phyloP scores from a whole-genome alignment of 2,888 invertebrate genomes.

The Netelia melanura region DNA sequence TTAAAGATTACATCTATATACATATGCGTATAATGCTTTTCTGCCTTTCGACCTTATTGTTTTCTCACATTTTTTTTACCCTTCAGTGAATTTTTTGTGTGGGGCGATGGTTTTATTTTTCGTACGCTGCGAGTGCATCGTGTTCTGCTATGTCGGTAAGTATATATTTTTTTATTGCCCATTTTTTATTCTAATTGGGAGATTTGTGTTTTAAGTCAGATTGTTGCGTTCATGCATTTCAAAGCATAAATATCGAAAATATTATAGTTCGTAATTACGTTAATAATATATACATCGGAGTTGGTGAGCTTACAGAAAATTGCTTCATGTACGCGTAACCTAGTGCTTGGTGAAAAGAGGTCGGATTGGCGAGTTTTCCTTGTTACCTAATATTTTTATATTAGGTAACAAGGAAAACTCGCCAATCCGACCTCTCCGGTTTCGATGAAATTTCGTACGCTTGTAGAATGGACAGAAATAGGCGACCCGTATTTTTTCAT shows the following conservation, averaged over 20 bases:
- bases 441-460: no score
- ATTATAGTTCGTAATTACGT: neutral
- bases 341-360: no score
- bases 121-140: constrained; percentile 27
- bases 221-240: constrained; percentile 42
- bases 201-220: constrained; percentile 52
- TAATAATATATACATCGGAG: no score
- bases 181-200: constrained; percentile 28
- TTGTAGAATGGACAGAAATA: no score
- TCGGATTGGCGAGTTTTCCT: no score
- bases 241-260: neutral
- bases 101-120: constrained; percentile 32
- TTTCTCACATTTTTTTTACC: constrained; percentile 37
- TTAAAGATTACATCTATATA: neutral
- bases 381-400: no score
- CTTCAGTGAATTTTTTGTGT: constrained; percentile 49
- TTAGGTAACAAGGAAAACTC: no score
- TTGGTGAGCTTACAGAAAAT: no score
- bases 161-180: constrained; percentile 8
- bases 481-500: no score
- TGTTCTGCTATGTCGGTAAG: constrained; percentile 16
- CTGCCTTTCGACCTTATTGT: neutral
- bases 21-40: constrained; percentile 14
- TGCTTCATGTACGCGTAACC: no score
- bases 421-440: no score